Base-by-base conservation (phyloP, 2,113 vertebrate genomes). In the Aythya baeri region DNA sequence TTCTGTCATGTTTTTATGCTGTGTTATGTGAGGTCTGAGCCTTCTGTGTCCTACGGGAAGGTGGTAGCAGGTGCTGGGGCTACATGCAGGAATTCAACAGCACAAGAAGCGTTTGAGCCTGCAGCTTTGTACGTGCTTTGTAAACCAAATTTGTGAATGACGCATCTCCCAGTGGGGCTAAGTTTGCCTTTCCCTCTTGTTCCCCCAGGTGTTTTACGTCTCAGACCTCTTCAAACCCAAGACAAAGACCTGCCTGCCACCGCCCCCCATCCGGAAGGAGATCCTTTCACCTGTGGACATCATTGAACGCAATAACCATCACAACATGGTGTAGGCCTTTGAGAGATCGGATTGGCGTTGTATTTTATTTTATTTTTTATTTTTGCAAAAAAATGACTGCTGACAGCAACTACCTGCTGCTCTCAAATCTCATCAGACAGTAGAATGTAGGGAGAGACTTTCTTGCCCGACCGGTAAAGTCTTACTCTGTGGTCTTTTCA, bases 391-490 rank as follows among this genome's bases (percentile, higher is more conserved):
- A 49, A 97, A 87, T 97, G 98, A 99, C 98, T 92, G 98, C 98
- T 98, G 98, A 98, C 98, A 97, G 98, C 98, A 96, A 98, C 97
- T 96, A 96, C 98, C 98, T 98, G 98, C 98, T 98, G 98, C 98
- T 99, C 98, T 97, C 97, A 98, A 93, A 98, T 99, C 99, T 99
- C 99, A 99, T 99, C 98, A 98, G 99, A 99, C 99, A 99, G 99
- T 99, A 99, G 99, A 99, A 99, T 99, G 99, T 99, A 99, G 99
- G 98, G 98, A 98, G 98, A 99, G 98, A 98, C 97, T 98, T 98
- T 98, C 96, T 98, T 98, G 96, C 98, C 98, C 94, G 8, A 97
- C 97, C 97, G 94, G 96, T 96, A 96, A 96, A 94, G 95, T 96
- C 98, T 98, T 97, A 97, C 93, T 97, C 95, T 98, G 97, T 98